These are phyloP conservation scores for Drosophila tsacasi DNA, from an alignment of 1,140 invertebrate genomes.

Conservation along the genomic window DNA sequence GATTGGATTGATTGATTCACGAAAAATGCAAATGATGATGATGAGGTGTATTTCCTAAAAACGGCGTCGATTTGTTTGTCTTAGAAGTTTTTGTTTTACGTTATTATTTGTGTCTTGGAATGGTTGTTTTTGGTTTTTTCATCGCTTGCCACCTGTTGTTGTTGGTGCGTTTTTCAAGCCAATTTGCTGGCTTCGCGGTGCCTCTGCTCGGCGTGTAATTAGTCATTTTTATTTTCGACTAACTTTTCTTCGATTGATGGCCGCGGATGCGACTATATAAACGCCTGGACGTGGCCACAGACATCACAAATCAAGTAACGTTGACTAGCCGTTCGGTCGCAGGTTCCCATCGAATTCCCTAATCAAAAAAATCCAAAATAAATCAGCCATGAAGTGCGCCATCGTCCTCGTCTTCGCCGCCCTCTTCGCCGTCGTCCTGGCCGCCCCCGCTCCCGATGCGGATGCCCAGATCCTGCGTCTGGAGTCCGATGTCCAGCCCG, in stretches of 20 bases:
- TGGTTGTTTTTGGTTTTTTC: conserved; percentile 42
- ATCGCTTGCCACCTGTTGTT: conserved; percentile 26
- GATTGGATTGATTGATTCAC: conserved; percentile 75
- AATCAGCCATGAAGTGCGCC: conserved; percentile 67
- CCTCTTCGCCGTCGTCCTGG: conserved; percentile 71
- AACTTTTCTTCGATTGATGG: conserved; percentile 65
- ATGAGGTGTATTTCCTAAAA: conserved; percentile 75
- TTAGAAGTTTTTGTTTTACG: conserved; percentile 72
- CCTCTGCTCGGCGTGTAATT: conserved; percentile 68
- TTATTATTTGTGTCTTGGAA: conserved; percentile 42
- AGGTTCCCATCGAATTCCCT: conserved; percentile 46
- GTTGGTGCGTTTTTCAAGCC: conserved; percentile 66
- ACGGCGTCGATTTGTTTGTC: conserved; percentile 70
- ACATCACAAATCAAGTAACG: conserved; percentile 69
- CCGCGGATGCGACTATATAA: conserved; percentile 68
- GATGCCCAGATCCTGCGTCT: conserved; percentile 83
- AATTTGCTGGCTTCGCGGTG: conserved; percentile 64
- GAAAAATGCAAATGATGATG: conserved; percentile 78
- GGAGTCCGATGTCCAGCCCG: conserved; percentile 86
- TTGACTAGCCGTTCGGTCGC: conserved; percentile 60
- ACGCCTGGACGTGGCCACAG: conserved; percentile 49
- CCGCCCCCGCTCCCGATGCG: conserved; percentile 57
- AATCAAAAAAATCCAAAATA: conserved; percentile 17
- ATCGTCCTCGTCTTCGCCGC: conserved; percentile 65
- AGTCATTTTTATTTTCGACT: conserved; percentile 81